A percentile compares a stretch with the other conserved stretches of the same genome.
phyloP scores from a whole-genome alignment of 1,140 invertebrate species.

The Mya arenaria region DNA sequence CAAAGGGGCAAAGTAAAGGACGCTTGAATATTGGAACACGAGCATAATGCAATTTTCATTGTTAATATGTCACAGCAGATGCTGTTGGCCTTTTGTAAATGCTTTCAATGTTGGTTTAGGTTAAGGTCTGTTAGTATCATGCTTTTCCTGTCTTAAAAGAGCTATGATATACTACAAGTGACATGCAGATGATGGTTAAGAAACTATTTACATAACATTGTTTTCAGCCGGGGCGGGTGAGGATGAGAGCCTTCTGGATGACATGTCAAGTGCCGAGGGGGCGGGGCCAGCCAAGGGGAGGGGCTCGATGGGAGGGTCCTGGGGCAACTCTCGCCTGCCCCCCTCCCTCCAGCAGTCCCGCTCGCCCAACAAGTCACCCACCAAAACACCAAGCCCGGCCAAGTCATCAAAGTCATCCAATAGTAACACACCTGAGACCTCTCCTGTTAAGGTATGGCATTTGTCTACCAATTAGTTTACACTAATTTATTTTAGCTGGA shows the following conservation, averaged over 20 bases:
- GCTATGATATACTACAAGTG: no score
- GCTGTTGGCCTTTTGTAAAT: no score
- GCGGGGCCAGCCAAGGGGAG: slow-evolving; percentile 8
- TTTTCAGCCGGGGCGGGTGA: no score
- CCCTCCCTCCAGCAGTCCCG: slow-evolving; percentile 57
- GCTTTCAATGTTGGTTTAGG: no score
- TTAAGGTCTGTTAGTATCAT: no score
- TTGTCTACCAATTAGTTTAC: neutral
- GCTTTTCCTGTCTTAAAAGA: no score
- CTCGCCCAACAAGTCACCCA: slow-evolving; percentile 37
- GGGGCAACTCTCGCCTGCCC: slow-evolving; percentile 69
- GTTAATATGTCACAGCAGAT: no score
- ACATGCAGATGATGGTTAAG: no score
- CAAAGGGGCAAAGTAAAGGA: neutral
- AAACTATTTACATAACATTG: no score
- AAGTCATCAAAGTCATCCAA: slow-evolving; percentile 61
- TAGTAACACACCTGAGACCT: slow-evolving; percentile 55
- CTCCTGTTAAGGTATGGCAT: slow-evolving; percentile 55
- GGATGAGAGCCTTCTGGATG: slow-evolving; percentile 30
- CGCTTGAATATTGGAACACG: no score
- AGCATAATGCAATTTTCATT: no score
- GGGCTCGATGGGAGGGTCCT: slow-evolving; percentile 60
- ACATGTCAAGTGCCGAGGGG: slow-evolving; percentile 54
- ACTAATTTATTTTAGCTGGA: neutral
- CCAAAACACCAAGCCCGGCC: slow-evolving; percentile 40